Base-by-base conservation (phyloP, 2,888 invertebrate species). In the Pseudococcus longispinus region DNA sequence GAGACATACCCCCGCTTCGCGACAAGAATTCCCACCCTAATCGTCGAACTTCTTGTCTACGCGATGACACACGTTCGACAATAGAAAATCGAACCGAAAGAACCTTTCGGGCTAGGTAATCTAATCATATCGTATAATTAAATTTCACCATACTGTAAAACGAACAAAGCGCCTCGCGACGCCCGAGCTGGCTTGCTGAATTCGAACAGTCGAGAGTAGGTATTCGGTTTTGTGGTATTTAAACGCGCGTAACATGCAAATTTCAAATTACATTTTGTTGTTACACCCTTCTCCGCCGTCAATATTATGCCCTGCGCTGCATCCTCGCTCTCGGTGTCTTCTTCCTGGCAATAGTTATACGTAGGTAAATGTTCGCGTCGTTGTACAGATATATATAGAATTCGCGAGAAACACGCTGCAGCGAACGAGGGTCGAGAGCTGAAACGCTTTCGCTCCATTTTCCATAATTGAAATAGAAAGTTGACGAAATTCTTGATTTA, bases 61-160 rank as follows among this genome's bases (percentile, higher is more conserved):
- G 32, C 4, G n/a, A 51, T 51, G 60, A 65, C 60, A 65, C 70
- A 70, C 70, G 70, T 70, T 70, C 29, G 29, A 70, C 70, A 70
- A 29, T 70, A 15, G 70, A 26, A 70, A 70, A 70, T 70, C 70
- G 70, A 70, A 70, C 60, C 60, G 23, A 60, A 70, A 70, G 70
- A 70, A 70, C 70, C 70, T 70, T 70, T 70, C 13, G 70, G 32
- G 70, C 70, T 60, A 60, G 60, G 23, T 60, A 70, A 70, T 29
- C n/a, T 70, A 70, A 70, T 70, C 70, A 70, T 29, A 70, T 70
- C 29, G 70, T 70, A 29, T 70, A 70, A 70, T 70, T 70, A 70
- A 70, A 70, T 70, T 70, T 70, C 18, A 70, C 60, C 60, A 9
- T 60, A 60, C 20, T 60, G 20, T 60, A 60, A 20, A 18, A n/a